phyloP scores from a whole-genome alignment of 2,888 invertebrate species.

The Drosophila meridionalis region DNA sequence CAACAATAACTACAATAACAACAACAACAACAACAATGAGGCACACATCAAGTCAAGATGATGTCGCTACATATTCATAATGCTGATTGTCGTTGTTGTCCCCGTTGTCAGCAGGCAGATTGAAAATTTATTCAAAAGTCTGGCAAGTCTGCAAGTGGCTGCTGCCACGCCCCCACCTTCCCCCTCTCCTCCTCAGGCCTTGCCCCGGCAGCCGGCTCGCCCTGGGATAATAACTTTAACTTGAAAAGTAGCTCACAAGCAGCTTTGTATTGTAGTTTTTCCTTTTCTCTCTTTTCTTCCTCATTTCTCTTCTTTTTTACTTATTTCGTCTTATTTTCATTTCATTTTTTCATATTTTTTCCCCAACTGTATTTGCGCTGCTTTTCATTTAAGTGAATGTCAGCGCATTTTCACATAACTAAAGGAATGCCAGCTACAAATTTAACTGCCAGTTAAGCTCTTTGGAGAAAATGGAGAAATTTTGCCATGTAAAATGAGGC shows the following conservation, averaged over 20 bases:
- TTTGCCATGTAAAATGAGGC: background rate
- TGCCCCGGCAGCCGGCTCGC: background rate
- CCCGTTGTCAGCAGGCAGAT: constrained; percentile 57
- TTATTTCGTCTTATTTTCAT: background rate
- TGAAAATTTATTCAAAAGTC: constrained; percentile 76
- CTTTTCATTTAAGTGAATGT: constrained; percentile 26
- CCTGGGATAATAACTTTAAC: constrained; percentile 68
- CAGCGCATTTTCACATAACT: constrained; percentile 11
- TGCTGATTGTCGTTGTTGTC: constrained; percentile 61
- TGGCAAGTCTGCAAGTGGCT: constrained; percentile 54
- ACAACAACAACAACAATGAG: constrained; percentile 20
- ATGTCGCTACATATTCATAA: constrained; percentile 77
- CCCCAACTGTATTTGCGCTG: constrained; percentile 6
- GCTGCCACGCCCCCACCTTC: constrained; percentile 16
- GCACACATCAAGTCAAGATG: constrained; percentile 63
- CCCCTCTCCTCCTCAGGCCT: background rate
- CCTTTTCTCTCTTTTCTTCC: background rate
- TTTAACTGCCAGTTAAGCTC: constrained; percentile 30
- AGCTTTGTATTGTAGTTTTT: constrained; percentile 61
- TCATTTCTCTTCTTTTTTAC: background rate
- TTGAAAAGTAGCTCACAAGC: constrained; percentile 71
- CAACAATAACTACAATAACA: constrained; percentile 9
- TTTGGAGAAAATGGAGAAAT: background rate
- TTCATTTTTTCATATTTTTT: constrained; percentile 6
- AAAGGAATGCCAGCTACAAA: constrained; percentile 9